Percentiles rank a stretch among this genome's conserved stretches.
These are phyloP conservation scores for Centropus unirufus DNA, from an alignment of 2,113 vertebrate genomes.

Conservation along the genomic window DNA sequence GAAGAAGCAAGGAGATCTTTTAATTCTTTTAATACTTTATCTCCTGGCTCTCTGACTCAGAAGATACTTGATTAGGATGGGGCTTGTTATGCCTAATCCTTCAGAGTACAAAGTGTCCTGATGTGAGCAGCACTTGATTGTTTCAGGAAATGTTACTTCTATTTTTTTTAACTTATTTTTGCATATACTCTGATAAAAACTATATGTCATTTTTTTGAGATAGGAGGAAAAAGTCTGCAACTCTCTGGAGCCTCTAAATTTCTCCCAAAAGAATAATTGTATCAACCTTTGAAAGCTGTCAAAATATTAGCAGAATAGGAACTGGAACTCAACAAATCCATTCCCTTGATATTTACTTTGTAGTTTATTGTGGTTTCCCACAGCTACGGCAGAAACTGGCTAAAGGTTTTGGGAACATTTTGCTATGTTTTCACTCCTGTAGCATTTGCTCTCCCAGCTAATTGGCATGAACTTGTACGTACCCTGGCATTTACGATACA, in stretches of 20 bases:
- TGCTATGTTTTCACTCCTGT: neutral
- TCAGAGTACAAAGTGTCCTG: neutral
- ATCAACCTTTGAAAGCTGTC: neutral
- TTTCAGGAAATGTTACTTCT: conserved; percentile 3
- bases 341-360: neutral
- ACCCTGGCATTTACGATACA: neutral
- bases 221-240: neutral
- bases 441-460: neutral
- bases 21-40: neutral
- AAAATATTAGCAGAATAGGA: conserved; percentile 19
- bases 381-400: neutral
- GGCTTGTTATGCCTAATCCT: neutral
- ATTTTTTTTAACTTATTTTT: neutral
- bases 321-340: neutral
- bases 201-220: neutral
- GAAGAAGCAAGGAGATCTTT: neutral
- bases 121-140: neutral
- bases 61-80: neutral
- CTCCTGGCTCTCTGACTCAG: neutral
- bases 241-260: neutral
- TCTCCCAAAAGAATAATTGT: neutral
- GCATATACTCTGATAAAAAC: neutral
- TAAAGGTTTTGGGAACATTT: neutral
- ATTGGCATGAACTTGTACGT: neutral
- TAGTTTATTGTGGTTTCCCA: conserved; percentile 17